phyloP scores from a whole-genome alignment of 2,113 vertebrate species.

The Strix uralensis region DNA sequence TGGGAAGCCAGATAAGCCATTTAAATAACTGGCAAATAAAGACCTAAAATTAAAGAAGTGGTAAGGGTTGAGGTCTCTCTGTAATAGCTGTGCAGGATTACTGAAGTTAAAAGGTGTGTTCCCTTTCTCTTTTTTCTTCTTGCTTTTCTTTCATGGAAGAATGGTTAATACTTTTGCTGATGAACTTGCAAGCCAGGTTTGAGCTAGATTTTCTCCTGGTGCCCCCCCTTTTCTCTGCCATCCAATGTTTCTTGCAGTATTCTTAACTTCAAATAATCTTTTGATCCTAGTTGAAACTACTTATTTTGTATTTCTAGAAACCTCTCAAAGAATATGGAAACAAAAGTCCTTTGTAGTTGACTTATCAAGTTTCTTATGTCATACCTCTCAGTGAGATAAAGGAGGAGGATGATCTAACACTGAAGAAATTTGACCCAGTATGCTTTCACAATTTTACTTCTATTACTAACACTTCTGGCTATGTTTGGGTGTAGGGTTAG shows the following conservation, averaged over 20 bases:
- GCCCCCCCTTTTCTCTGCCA: not conserved
- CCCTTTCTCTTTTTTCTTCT: not conserved
- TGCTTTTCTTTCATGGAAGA: not conserved
- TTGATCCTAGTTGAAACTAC: not conserved
- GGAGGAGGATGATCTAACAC: not conserved
- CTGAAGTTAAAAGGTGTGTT: not conserved
- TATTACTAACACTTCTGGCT: constrained; percentile 21
- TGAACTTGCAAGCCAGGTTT: not conserved
- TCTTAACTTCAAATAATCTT: constrained; percentile 13
- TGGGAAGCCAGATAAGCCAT: not conserved
- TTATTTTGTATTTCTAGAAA: constrained; percentile 18
- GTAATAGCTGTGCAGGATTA: not conserved
- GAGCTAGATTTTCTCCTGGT: not conserved
- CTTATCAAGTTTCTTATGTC: not conserved
- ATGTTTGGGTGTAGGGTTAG: not conserved
- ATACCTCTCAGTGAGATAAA: not conserved
- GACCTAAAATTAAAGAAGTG: not conserved
- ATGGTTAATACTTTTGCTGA: not conserved
- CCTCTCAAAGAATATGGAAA: not conserved
- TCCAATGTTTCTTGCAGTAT: not conserved
- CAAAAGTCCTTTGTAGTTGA: constrained; percentile 9
- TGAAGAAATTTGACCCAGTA: not conserved
- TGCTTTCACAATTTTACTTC: constrained; percentile 1
- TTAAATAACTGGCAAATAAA: not conserved
- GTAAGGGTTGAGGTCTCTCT: not conserved